Evolutionary conservation across 2,113 vertebrate species (phyloP), one percentile per base, ranked within the genome.

Genomic region (Syngnathoides biaculeatus): DNA sequence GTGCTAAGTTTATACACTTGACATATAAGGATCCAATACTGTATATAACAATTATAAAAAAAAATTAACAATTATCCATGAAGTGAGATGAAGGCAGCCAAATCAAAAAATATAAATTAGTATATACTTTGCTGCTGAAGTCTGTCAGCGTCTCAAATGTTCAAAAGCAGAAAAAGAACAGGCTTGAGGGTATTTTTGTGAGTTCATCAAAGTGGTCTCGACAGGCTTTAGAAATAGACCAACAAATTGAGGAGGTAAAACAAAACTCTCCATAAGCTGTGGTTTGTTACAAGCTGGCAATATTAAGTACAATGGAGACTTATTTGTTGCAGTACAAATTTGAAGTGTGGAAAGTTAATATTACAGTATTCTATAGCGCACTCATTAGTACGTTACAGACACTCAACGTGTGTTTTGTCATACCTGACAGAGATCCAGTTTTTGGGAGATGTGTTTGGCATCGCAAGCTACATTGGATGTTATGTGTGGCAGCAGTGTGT

Each of bases 401-500:
- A 19, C 7, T 47, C 17, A 19, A 20, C 2, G 38, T 39, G 35
- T 27, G 38, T 40, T 19, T 19, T 64, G 13, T 9, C 14, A 61
- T 92, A 95, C 93, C 94, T 94, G 93, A 74, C 94, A 95, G 22
- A 95, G 89, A 71, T 96, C 92, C 59, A 94, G 90, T 73, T 92
- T 92, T 70, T 87, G 82, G 13, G 93, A 91, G 60, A 95, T 61
- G 1, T 90, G 47, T 39, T 69, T 90, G 74, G 78, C 75, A 52
- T 35, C 82, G 48, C 88, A 69, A 1, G 55, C 24, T 0, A 42
- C 30, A 0, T 35, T 9, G 1, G 0, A 0, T 22, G 9, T 26
- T 67, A 60, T 82, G 76, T 93, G 90, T 5, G 75, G 83, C 60
- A 94, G 87, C 70, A 93, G 71, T 24, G 69, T 67, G 73, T 86